phyloP scores from a whole-genome alignment of 2,888 invertebrate genomes.

The Malthinus flaveolus region DNA sequence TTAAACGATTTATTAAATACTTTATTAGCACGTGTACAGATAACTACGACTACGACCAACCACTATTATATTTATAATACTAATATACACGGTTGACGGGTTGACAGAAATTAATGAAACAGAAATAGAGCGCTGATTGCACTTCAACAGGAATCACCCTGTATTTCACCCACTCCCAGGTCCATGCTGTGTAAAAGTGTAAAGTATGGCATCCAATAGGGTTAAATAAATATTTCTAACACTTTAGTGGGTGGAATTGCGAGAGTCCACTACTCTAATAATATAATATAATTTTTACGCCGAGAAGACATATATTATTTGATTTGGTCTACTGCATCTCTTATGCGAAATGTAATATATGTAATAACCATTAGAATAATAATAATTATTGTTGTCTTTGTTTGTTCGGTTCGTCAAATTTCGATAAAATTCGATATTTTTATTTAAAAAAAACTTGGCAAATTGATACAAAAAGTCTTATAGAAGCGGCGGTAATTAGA shows the following conservation, averaged over 20 bases:
- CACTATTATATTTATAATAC: too few relatives aligned
- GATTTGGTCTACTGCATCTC: constrained; percentile 24
- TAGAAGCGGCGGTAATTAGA: constrained; percentile 43
- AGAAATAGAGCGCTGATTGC: too few relatives aligned
- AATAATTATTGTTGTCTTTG: constrained; percentile 17
- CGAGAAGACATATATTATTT: not conserved
- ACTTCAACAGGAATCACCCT: too few relatives aligned
- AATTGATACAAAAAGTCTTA: constrained; percentile 13
- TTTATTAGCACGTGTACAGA: too few relatives aligned
- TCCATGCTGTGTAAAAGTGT: too few relatives aligned
- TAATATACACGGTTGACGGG: too few relatives aligned
- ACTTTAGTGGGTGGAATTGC: constrained; percentile 32
- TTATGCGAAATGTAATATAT: constrained; percentile 36
- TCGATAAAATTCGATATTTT: not conserved
- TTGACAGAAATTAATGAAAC: too few relatives aligned
- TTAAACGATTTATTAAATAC: too few relatives aligned
- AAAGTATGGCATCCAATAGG: too few relatives aligned
- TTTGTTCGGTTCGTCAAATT: not conserved
- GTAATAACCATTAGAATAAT: constrained; percentile 25
- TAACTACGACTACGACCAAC: too few relatives aligned
- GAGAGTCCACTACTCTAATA: constrained; percentile 11
- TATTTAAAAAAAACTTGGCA: not conserved
- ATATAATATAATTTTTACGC: not conserved
- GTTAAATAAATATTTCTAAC: constrained; percentile 36
- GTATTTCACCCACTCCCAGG: too few relatives aligned